A percentile compares a stretch with the other conserved stretches of the same genome.
These are phyloP conservation scores for Anas bahamensis DNA, from an alignment of 2,797 vertebrate genomes.

Conservation along the genomic window DNA sequence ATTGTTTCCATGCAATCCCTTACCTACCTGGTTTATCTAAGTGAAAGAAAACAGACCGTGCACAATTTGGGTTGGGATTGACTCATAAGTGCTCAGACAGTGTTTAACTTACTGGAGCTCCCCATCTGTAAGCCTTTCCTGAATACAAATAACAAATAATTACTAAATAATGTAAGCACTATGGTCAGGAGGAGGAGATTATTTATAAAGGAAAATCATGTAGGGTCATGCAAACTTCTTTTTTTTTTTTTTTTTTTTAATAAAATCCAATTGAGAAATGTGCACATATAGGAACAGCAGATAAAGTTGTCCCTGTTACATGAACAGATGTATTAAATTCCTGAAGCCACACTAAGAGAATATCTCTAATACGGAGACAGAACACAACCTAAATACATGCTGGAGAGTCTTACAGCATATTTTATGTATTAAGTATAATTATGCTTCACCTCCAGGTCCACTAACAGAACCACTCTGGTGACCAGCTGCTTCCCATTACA, in stretches of 20 bases:
- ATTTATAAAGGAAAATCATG: conserved; percentile 1
- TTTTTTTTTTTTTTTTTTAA: too few relatives aligned
- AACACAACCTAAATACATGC: not conserved
- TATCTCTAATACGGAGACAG: not conserved
- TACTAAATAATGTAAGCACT: not conserved
- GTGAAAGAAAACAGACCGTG: conserved; percentile 18
- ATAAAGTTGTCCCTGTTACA: not conserved
- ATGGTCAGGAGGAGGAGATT: not conserved
- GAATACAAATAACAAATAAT: conserved; percentile 9
- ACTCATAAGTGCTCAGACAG: not conserved
- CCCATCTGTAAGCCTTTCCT: not conserved
- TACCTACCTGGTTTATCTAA: conserved; percentile 43
- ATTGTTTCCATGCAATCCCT: conserved; percentile 23
- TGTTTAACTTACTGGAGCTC: not conserved
- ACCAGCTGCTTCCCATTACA: conserved; percentile 43
- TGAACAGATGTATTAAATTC: not conserved
- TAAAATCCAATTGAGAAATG: not conserved
- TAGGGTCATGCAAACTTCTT: not conserved
- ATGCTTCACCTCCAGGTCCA: not conserved
- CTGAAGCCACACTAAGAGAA: not conserved
- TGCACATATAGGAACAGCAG: not conserved
- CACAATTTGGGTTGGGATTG: not conserved
- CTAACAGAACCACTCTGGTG: not conserved
- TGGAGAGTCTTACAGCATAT: not conserved
- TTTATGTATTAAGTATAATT: conserved; percentile 7